Evolutionary conservation across 64 coral and sea anemone genomes (phyloP).

Genomic region (Catalaphyllia jardinei): DNA sequence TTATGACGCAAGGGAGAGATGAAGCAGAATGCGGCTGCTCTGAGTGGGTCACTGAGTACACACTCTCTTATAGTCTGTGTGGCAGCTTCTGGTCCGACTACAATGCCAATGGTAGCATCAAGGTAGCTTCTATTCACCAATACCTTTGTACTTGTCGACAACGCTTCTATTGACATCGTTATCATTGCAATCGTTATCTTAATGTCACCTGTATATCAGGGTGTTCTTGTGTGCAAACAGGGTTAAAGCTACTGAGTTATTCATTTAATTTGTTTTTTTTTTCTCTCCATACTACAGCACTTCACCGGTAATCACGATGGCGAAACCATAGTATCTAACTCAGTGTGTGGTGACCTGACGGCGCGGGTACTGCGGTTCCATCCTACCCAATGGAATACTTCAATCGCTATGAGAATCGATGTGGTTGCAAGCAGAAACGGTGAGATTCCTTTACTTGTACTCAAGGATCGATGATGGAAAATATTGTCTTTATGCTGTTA

Average conservation of each 20-base stretch:
- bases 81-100: constrained; percentile 10
- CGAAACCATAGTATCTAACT: constrained; percentile 35
- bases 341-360: constrained; percentile 9
- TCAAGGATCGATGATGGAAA: too few relatives aligned
- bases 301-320: constrained; percentile 37
- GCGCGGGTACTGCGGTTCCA: constrained; percentile 21
- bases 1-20: constrained; percentile 17
- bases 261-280: not conserved
- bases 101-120: not conserved
- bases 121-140: not conserved
- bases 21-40: not conserved
- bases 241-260: not conserved
- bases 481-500: too few relatives aligned
- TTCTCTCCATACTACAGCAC: not conserved
- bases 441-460: not conserved
- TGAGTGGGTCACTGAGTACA: not conserved
- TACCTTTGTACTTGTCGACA: not conserved
- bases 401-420: constrained; percentile 45
- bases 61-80: constrained; percentile 21
- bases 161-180: not conserved
- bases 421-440: constrained; percentile 13
- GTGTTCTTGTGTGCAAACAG: not conserved
- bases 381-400: constrained; percentile 8
- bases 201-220: not conserved
- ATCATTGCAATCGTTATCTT: not conserved